Evolutionary conservation across 2,888 invertebrate species (phyloP), one percentile per base, ranked within the genome.

Genomic region (Sarcophaga carnaria): DNA sequence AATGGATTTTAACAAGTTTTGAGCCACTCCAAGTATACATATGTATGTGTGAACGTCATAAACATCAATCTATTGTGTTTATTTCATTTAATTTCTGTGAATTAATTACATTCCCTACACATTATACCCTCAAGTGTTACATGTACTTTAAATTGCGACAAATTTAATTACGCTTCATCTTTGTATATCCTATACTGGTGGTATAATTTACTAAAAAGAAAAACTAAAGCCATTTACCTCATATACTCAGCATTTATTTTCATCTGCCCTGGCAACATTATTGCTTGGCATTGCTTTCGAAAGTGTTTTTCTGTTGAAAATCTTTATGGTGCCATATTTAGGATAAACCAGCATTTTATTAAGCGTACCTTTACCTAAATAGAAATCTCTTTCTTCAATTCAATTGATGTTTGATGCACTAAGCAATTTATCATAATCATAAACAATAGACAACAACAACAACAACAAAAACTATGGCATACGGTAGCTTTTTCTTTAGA

Each of bases 381-480:
- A 72, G 62, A 86, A 76, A 71, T 71, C 75, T 76, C 54, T 69
- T 72, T 70, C n/a, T 72, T 75, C n/a, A 82, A 70, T 81, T 75
- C 78, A 80, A 80, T 72, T 72, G 67, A 80, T 80, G 66, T 66
- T 76, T 88, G 76, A 83, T 82, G 88, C 88, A 88, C 80, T 80
- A 80, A 88, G 80, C 88, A 89, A 89, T 89, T 88, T 88, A 88
- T 89, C 89, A 89, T 89, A 89, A 88, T 88, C 88, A 88, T 79
- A 85, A 85, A 80, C 82, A 80, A 72, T 80, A 78, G 71, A 82
- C 78, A 66, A 74, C 63, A 59, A 77, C 75, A 64, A 70, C 54
- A 17, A 59, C 1, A 59, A 59, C 8, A 20, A 62, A 22, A 17
- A n/a, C 0, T 20, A 49, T 60, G 75, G 45, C 37, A 54, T 49